phyloP scores from a whole-genome alignment of 2,113 vertebrate species.

The Cariama cristata region DNA sequence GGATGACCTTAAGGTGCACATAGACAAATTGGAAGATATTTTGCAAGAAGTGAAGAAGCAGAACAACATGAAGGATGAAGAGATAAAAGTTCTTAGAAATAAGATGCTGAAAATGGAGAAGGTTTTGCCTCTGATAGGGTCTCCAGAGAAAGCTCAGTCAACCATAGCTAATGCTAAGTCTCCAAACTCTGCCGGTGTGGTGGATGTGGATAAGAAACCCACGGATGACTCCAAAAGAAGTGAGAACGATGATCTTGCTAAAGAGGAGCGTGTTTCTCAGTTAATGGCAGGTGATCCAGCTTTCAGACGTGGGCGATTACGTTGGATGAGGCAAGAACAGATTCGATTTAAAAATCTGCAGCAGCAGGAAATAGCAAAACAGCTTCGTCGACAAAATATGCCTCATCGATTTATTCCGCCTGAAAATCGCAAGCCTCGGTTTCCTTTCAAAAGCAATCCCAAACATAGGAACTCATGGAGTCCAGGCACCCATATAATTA shows the following conservation, averaged over 20 bases:
- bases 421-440: constrained; percentile 95
- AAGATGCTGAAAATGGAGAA: constrained; percentile 99
- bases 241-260: constrained; percentile 56
- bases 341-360: constrained; percentile 92
- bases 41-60: constrained; percentile 98
- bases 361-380: constrained; percentile 94
- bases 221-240: constrained; percentile 55
- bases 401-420: constrained; percentile 96
- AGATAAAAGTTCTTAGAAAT: constrained; percentile 92
- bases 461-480: constrained; percentile 98
- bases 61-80: constrained; percentile 98
- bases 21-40: constrained; percentile 97
- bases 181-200: neutral
- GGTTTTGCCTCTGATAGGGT: constrained; percentile 90
- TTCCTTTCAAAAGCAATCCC: constrained; percentile 97
- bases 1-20: constrained; percentile 95
- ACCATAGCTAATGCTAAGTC: constrained; percentile 19
- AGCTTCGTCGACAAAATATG: constrained; percentile 89
- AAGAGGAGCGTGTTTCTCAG: constrained; percentile 80
- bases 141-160: constrained; percentile 78
- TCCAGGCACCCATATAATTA: constrained; percentile 96
- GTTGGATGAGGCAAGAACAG: constrained; percentile 96
- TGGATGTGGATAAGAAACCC: constrained; percentile 9
- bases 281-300: constrained; percentile 82
- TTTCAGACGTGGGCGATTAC: constrained; percentile 85